These are phyloP conservation scores for Syrphus vitripennis DNA, from an alignment of 2,888 invertebrate genomes.

Conservation along the genomic window DNA sequence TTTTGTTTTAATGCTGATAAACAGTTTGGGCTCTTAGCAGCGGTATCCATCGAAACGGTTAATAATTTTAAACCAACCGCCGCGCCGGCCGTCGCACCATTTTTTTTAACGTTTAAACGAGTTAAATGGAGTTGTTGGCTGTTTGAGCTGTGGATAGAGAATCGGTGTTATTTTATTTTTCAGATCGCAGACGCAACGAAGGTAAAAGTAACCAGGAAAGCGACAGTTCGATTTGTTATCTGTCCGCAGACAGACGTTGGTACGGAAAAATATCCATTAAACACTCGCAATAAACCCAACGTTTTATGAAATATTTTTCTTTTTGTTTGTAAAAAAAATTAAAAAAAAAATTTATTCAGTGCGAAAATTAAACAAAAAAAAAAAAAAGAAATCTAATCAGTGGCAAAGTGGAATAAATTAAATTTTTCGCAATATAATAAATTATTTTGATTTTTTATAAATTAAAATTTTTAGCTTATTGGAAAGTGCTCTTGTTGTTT, in stretches of 20 bases:
- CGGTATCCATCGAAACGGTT: constrained; percentile 67
- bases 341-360: constrained; percentile 11
- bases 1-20: constrained; percentile 50
- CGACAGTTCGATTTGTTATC: constrained; percentile 70
- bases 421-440: not conserved
- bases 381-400: constrained; percentile 2
- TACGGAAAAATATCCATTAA: constrained; percentile 52
- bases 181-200: constrained; percentile 59
- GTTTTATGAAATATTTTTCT: not conserved
- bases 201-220: constrained; percentile 71
- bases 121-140: constrained; percentile 19
- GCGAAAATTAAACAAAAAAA: constrained; percentile 27
- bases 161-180: not conserved
- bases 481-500: constrained; percentile 28
- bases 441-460: constrained; percentile 1
- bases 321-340: not conserved
- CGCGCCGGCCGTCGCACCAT: not conserved
- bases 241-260: constrained; percentile 69
- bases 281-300: constrained; percentile 2
- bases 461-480: not conserved
- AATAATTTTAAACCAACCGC: constrained; percentile 25
- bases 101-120: constrained; percentile 32
- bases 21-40: constrained; percentile 60
- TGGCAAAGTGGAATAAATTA: constrained; percentile 47
- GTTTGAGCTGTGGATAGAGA: not conserved